Percentiles rank a stretch among this genome's conserved stretches.
Evolutionary conservation across 2,888 invertebrate genomes (phyloP).

Genomic region (Lobophora halterata): DNA sequence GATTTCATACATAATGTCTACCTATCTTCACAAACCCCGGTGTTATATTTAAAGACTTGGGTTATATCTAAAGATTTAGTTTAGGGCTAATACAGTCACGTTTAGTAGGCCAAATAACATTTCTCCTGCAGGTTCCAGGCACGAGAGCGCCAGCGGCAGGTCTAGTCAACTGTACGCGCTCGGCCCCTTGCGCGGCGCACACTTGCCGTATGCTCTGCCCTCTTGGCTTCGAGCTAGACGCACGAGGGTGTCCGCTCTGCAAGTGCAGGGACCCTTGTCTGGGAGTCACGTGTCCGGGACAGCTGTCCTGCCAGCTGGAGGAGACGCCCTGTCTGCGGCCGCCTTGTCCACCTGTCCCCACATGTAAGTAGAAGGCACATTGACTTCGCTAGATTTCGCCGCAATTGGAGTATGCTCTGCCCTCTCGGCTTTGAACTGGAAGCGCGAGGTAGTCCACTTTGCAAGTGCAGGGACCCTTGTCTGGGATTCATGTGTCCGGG

Average conservation of each 20-base stretch:
- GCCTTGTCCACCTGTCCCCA: constrained; percentile 92
- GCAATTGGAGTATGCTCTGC: constrained; percentile 93
- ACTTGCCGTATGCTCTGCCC: constrained; percentile 94
- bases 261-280: constrained; percentile 91
- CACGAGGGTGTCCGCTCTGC: constrained; percentile 88
- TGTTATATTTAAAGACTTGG: too few species aligned
- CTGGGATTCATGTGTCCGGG: constrained; percentile 88
- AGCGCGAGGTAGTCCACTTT: constrained; percentile 86
- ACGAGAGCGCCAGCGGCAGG: constrained; percentile 84
- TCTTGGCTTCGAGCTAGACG: constrained; percentile 87
- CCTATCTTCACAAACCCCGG: too few species aligned
- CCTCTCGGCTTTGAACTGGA: constrained; percentile 89
- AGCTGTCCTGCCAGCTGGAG: constrained; percentile 88
- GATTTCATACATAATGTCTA: too few species aligned
- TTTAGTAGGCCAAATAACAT: too few species aligned
- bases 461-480: constrained; percentile 91
- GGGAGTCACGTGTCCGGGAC: constrained; percentile 87
- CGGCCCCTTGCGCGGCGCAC: constrained; percentile 87
- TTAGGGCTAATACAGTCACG: too few species aligned
- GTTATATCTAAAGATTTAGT: too few species aligned
- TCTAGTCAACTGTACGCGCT: constrained; percentile 85
- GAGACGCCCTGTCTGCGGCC: constrained; percentile 88
- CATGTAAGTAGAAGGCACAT: too few species aligned
- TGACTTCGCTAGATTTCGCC: too few species aligned
- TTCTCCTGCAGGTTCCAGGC: constrained; percentile 82